Evolutionary conservation across 1,140 invertebrate genomes (phyloP).

Genomic region (Drosophila yakuba): DNA sequence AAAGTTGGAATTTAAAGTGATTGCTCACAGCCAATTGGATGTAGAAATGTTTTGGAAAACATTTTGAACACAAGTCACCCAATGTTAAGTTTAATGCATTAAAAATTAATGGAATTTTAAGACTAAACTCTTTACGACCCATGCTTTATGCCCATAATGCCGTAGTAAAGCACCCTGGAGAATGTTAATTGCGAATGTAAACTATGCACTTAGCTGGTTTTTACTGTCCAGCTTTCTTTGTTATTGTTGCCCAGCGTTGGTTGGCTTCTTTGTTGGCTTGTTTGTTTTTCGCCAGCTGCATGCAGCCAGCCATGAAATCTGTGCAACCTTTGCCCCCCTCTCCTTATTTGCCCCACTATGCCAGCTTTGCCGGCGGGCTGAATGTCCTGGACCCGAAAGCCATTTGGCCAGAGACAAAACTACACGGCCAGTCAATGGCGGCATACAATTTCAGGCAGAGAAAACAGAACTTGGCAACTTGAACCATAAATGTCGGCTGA

Average conservation of each 20-base stretch:
- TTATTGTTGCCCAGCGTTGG: constrained; percentile 20
- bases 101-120: not conserved
- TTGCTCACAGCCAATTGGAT: not conserved
- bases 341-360: constrained; percentile 7
- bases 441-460: constrained; percentile 65
- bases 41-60: not conserved
- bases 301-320: constrained; percentile 75
- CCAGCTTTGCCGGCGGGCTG: constrained; percentile 42
- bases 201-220: not conserved
- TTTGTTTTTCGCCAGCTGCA: constrained; percentile 53
- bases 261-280: constrained; percentile 38
- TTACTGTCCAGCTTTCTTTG: constrained; percentile 2
- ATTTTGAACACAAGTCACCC: no score
- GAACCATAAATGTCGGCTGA: constrained; percentile 64
- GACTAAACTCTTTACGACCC: not conserved
- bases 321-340: constrained; percentile 60
- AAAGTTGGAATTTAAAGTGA: not conserved
- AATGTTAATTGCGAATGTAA: not conserved
- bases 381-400: constrained; percentile 69
- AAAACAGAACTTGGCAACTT: constrained; percentile 69
- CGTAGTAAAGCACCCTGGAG: not conserved
- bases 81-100: no score
- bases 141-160: not conserved
- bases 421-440: constrained; percentile 65
- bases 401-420: constrained; percentile 47